A percentile compares a stretch with the other conserved stretches of the same genome.
Evolutionary conservation across 2,797 vertebrate species (phyloP).

Genomic region (Carapus acus): DNA sequence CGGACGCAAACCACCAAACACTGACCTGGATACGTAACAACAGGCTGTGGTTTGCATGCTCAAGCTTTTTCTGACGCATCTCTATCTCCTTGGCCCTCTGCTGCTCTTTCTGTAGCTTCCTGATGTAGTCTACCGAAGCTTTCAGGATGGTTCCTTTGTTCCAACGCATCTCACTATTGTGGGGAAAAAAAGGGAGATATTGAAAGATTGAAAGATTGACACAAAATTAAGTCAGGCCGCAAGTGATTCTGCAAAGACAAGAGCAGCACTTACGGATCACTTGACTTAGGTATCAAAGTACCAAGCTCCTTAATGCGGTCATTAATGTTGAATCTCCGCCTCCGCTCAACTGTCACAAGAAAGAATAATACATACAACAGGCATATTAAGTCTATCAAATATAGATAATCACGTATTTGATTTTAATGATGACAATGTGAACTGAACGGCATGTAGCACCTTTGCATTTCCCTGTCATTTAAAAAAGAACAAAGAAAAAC

Average conservation of each 20-base stretch:
- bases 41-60: conserved; percentile 82
- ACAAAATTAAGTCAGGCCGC: too few species aligned
- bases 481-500: neutral
- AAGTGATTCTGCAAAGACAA: conserved; percentile 19
- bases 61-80: conserved; percentile 82
- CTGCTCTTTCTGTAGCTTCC: conserved; percentile 90
- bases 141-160: conserved; percentile 94
- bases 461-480: too few species aligned
- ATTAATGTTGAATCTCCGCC: conserved; percentile 90
- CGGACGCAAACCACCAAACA: neutral
- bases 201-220: neutral
- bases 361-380: too few species aligned
- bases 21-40: conserved; percentile 84
- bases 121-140: conserved; percentile 90
- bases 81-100: conserved; percentile 84
- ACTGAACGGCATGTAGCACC: neutral
- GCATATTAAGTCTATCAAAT: too few species aligned
- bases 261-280: conserved; percentile 77
- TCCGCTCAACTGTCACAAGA: conserved; percentile 87
- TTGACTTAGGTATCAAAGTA: conserved; percentile 84
- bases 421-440: neutral
- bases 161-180: conserved; percentile 86
- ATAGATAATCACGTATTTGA: neutral
- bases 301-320: conserved; percentile 90
- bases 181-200: too few species aligned